Evolutionary conservation across 2,888 invertebrate species (phyloP), one percentile per base, ranked within the genome.

Genomic region (Lissocephala sabroskyi): DNA sequence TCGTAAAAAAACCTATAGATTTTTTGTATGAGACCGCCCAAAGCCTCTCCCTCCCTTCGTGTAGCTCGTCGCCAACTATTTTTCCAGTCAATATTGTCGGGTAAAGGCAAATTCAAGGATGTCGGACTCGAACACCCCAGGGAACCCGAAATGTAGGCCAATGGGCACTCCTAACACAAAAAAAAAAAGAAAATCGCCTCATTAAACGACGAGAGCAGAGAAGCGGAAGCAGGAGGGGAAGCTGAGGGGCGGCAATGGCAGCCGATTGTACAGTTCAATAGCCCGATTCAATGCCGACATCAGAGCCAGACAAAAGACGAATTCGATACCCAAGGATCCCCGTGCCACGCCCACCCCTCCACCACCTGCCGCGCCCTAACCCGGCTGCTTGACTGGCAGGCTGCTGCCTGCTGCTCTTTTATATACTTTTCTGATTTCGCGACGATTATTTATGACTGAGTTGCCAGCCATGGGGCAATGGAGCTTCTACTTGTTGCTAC

Each of bases 401-500:
- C 3, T 7, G 23, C 23, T 7, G 7, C 23, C 23, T 5, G 4
- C 4, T 5, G 7, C 7, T 23, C 23, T 23, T 23, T 23, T 7
- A 23, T 23, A 23, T 7, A 23, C 4, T 23, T 23, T 7, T 23
- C 23, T 5, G 23, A 5, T 23, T 35, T 35, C 14, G 35, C 35
- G 14, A 13, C 10, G 9, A 17, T 35, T 35, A 35, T 16, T 35
- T 35, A 35, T 35, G 17, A 35, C 16, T 16, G 35, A 35, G 16
- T 10, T 35, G 35, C 14, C 14, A 16, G 17, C 13, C 13, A 58
- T 57, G 49, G 56, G 42, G 48, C 48, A 49, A 23, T 35, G 35
- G 14, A 41, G 46, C 46, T 52, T 59, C 49, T 47, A 56, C 56
- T 58, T 58, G 58, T 58, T 58, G 58, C 58, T 52, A 39, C 26